phyloP scores from a whole-genome alignment of 2,797 vertebrate genomes.

The Manis crassicaudata region DNA sequence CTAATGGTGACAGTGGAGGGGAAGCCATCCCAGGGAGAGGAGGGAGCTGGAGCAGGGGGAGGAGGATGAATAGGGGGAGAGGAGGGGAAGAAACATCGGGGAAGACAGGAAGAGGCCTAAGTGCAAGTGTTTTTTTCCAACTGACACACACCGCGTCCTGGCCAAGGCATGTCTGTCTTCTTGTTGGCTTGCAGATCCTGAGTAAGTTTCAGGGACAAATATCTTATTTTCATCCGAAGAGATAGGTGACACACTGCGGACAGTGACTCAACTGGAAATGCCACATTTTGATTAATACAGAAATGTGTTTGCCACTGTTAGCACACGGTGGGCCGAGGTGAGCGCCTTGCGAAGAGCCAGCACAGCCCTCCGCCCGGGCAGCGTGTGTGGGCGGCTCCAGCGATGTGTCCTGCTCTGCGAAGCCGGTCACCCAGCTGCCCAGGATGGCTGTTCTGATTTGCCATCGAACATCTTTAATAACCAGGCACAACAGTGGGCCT shows the following conservation, averaged over 20 bases:
- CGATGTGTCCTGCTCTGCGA: background rate
- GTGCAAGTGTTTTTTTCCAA: background rate
- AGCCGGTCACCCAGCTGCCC: too few relatives aligned
- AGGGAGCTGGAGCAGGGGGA: background rate
- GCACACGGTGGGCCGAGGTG: background rate
- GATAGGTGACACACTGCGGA: slow-evolving; percentile 68
- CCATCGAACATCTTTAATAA: background rate
- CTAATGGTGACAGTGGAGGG: background rate
- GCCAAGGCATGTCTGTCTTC: background rate
- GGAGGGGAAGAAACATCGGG: background rate
- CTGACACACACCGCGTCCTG: background rate
- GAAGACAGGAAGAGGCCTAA: background rate
- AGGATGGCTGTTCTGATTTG: background rate
- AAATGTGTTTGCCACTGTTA: slow-evolving; percentile 79
- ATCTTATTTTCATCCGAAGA: slow-evolving; percentile 83
- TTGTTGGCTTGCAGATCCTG: background rate
- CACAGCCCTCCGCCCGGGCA: background rate
- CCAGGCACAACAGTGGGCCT: background rate
- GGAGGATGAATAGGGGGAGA: too few relatives aligned
- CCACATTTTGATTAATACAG: slow-evolving; percentile 81
- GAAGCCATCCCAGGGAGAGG: background rate
- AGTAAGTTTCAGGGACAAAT: slow-evolving; percentile 70
- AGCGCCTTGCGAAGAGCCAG: fast-evolving
- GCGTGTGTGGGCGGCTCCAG: fast-evolving
- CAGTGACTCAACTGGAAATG: slow-evolving; percentile 65